Conservation (phyloP, 2,113 vertebrate species). For the Naja naja region DNA sequence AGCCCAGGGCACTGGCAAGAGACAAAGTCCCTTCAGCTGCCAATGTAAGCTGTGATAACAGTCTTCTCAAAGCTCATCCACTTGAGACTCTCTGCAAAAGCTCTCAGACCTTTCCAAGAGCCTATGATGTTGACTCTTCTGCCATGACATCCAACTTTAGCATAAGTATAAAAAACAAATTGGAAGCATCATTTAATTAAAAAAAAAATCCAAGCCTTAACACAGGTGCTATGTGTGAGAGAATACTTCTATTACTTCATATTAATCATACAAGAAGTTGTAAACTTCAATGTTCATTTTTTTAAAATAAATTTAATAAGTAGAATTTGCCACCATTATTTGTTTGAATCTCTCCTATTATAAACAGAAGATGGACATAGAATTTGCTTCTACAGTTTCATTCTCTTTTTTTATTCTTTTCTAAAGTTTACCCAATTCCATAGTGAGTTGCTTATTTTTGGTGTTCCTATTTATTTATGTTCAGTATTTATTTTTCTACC, state of each 20-base stretch:
- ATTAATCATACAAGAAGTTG: constrained; percentile 66
- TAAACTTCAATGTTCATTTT: background rate
- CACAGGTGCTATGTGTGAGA: background rate
- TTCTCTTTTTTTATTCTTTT: background rate
- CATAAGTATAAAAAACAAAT: constrained; percentile 66
- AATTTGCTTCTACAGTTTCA: background rate
- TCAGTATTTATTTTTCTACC: background rate
- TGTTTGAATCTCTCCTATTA: background rate
- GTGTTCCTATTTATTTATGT: background rate
- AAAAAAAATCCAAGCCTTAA: constrained; percentile 60
- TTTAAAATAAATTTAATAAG: background rate
- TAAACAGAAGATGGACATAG: background rate
- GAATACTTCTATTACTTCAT: constrained; percentile 55
- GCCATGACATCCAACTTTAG: constrained; percentile 73
- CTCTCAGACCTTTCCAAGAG: constrained; percentile 72
- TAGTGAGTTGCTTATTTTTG: background rate
- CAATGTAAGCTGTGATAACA: constrained; percentile 75
- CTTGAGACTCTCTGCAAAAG: constrained; percentile 76
- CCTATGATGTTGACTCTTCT: constrained; percentile 77
- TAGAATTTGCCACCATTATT: background rate
- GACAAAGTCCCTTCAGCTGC: constrained; percentile 74
- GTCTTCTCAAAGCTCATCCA: constrained; percentile 76
- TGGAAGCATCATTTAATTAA: constrained; percentile 68
- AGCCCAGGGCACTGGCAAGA: constrained; percentile 71
- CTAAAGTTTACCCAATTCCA: background rate